Conservation (phyloP, 2,113 vertebrate genomes). For the Ophiodon elongatus region DNA sequence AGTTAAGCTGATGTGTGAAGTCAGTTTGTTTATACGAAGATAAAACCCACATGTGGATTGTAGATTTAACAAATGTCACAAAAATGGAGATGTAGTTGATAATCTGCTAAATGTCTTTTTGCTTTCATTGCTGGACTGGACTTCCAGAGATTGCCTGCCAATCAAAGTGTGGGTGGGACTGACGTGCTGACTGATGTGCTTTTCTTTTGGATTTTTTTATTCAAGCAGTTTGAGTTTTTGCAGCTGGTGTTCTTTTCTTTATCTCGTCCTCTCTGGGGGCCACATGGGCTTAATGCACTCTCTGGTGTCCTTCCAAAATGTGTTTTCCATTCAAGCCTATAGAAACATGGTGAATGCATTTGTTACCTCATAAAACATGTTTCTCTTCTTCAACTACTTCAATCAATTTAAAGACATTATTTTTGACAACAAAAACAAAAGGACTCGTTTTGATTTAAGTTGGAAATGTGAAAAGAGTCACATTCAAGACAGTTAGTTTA, state of each 20-base stretch:
- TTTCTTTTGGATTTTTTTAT: neutral
- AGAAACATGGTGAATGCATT: neutral
- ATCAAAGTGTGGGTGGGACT: neutral
- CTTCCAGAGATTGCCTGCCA: neutral
- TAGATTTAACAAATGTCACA: neutral
- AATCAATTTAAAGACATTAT: neutral
- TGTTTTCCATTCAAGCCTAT: too few species aligned
- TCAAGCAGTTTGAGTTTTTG: neutral
- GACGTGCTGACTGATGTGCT: neutral
- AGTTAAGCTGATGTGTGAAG: neutral
- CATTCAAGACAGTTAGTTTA: neutral
- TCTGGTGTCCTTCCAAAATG: neutral
- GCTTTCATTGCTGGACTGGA: neutral
- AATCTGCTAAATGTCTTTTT: neutral
- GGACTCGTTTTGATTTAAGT: neutral
- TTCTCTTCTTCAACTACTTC: neutral
- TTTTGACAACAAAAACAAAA: neutral
- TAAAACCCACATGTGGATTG: neutral
- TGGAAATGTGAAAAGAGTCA: neutral
- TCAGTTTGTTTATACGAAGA: neutral
- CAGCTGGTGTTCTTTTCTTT: neutral
- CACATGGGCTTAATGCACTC: neutral
- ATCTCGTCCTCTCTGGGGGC: neutral
- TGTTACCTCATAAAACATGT: neutral
- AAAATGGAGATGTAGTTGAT: neutral